These are phyloP conservation scores for Lepus timidus DNA, from an alignment of 2,113 vertebrate species.

Conservation along the genomic window DNA sequence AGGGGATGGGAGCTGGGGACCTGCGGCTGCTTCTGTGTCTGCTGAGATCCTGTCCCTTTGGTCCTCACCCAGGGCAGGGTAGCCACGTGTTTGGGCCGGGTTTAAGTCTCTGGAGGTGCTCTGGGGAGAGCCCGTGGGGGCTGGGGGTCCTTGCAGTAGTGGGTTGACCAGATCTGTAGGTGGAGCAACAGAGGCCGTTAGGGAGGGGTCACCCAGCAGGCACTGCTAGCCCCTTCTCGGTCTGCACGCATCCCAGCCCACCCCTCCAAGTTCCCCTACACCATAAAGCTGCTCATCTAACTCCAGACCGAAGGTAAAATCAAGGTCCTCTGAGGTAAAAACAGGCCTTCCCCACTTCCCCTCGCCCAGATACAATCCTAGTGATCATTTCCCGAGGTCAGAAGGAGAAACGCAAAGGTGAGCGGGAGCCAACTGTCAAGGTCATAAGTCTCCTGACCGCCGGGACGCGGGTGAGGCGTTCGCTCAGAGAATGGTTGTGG, in stretches of 20 bases:
- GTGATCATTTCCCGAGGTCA: not conserved
- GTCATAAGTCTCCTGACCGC: not conserved
- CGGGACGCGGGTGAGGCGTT: not conserved
- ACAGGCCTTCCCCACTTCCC: not conserved
- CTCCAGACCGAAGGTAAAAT: not conserved
- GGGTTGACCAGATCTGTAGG: constrained; percentile 47
- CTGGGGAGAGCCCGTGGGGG: not conserved
- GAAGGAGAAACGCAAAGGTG: not conserved
- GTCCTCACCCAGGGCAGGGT: constrained; percentile 28
- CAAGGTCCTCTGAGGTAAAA: not conserved
- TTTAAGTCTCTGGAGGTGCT: constrained; percentile 2
- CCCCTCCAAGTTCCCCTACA: not conserved
- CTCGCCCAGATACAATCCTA: not conserved
- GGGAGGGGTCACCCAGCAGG: not conserved
- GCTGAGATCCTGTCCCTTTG: not conserved
- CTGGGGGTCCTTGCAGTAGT: not conserved
- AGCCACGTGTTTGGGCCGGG: not conserved
- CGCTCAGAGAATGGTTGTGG: not conserved
- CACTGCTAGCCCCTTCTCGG: not conserved
- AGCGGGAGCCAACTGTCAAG: not conserved
- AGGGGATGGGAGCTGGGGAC: not conserved
- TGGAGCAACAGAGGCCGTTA: not conserved
- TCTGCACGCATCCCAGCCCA: not conserved
- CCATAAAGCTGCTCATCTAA: not conserved
- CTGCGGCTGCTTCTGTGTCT: not conserved